Percentiles rank a stretch among this genome's conserved stretches.
phyloP scores from a whole-genome alignment of 1,140 invertebrate genomes.

The Cepaea nemoralis region DNA sequence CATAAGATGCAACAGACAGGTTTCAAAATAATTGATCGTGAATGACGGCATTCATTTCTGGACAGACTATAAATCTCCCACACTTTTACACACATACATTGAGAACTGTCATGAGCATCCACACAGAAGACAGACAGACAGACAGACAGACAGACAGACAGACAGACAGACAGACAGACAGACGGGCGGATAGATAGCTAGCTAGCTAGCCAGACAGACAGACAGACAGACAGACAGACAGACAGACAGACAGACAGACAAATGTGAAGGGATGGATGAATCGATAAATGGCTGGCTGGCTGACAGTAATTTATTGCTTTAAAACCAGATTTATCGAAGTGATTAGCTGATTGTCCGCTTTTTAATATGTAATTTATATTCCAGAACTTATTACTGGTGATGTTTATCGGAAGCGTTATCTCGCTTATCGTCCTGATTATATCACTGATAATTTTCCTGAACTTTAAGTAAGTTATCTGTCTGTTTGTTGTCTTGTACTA shows the following conservation, averaged over 20 bases:
- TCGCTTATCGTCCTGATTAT: slow-evolving; percentile 24
- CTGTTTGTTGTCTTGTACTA: too few relatives aligned
- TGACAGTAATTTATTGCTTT: too few relatives aligned
- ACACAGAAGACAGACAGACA: not conserved
- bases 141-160: not conserved
- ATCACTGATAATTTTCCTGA: slow-evolving; percentile 7
- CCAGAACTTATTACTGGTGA: not conserved
- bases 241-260: not conserved
- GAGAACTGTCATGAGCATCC: too few relatives aligned
- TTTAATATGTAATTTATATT: not conserved
- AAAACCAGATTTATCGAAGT: too few relatives aligned
- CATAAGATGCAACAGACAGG: too few relatives aligned
- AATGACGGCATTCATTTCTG: too few relatives aligned
- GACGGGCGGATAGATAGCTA: not conserved
- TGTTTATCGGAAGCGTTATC: slow-evolving; percentile 12
- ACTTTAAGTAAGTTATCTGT: slow-evolving; percentile 20
- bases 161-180: not conserved
- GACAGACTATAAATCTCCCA: too few relatives aligned
- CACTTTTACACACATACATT: too few relatives aligned
- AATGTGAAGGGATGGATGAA: not conserved
- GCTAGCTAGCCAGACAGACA: not conserved
- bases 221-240: not conserved
- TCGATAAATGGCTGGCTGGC: not conserved
- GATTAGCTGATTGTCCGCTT: too few relatives aligned
- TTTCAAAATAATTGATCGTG: too few relatives aligned